phyloP scores from a whole-genome alignment of 2,888 invertebrate genomes.

The Drosophila pegasa region DNA sequence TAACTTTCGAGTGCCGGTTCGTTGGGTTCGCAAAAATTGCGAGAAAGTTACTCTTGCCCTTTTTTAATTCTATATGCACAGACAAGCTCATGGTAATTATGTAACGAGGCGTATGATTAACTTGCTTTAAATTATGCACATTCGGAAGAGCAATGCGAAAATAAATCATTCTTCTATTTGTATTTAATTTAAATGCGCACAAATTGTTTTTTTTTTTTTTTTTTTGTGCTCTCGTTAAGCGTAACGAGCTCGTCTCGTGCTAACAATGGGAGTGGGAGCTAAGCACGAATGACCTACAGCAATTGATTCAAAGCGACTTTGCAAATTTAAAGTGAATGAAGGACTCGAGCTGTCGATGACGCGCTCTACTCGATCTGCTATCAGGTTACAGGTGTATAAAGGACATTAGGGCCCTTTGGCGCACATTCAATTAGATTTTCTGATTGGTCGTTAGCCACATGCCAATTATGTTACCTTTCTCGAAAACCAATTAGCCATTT shows the following conservation, averaged over 20 bases:
- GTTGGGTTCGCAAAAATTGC: slow-evolving; percentile 26
- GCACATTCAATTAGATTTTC: slow-evolving; percentile 62
- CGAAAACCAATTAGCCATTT: slow-evolving; percentile 73
- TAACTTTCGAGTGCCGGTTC: slow-evolving; percentile 45
- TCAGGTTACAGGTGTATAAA: slow-evolving; percentile 19
- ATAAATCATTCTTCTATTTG: background rate
- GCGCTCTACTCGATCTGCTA: background rate
- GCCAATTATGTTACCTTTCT: slow-evolving; percentile 70
- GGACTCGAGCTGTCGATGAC: slow-evolving; percentile 12
- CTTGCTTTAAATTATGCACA: slow-evolving; percentile 13
- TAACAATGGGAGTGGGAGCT: too few relatives aligned
- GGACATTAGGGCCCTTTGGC: slow-evolving; percentile 36
- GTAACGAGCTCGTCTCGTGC: background rate
- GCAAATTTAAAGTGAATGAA: background rate
- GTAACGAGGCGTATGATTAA: slow-evolving; percentile 25
- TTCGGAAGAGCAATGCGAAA: background rate
- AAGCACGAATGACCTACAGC: background rate
- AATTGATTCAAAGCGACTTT: background rate
- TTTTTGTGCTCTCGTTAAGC: too few relatives aligned
- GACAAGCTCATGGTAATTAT: slow-evolving; percentile 4
- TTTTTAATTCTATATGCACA: background rate
- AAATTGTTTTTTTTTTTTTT: background rate
- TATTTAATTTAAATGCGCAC: slow-evolving; percentile 3
- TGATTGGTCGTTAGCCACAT: slow-evolving; percentile 62
- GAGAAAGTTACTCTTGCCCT: slow-evolving; percentile 1